Base-by-base conservation (phyloP, 2,888 invertebrate genomes). In the Heliothis peltigera region DNA sequence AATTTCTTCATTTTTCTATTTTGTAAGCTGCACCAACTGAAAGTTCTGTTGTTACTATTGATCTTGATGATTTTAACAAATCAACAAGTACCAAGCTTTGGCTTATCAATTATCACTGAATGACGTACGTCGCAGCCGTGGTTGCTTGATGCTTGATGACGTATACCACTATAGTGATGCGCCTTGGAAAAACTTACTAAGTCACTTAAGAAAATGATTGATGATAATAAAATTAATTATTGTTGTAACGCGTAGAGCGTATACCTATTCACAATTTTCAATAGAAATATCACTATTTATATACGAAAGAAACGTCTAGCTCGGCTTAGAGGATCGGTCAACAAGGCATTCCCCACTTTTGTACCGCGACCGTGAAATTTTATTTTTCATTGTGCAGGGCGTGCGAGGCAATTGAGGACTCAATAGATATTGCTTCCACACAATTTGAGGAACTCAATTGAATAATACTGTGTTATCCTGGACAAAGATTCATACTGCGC, bases 41-140 rank as follows among this genome's bases (percentile, higher is more conserved):
- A 70, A 59, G 55, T 67, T 76, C 79, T 69, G 62, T 73, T 72
- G 65, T 71, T 52, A 52, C 35, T 78, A 76, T 79, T 67, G 72
- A 81, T 84, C 67, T 64, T 65, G 77, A 69, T 54, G 64, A 72
- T 75, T 80, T 68, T 65, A 67, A 46, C 69, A 84, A 81, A 81
- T 84, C 85, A 85, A 85, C 86, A 86, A 85, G 85, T 85, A 77
- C 52, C 25, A 39, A 57, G 65, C 79, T 39, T 39, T 39, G 39
- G 39, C 39, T 77, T 79, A 82, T 75, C 83, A 81, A 81, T 82
- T 77, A 81, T 75, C 79, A 81, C 63, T 21, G 56, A 76, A 69
- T 80, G 81, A 82, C 82, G 78, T 80, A 54, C 55, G 61, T 18
- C 55, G 52, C 52, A 42, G 39, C 19, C 32, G 64, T 32, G 42